Evolutionary conservation across 2,888 invertebrate species (phyloP).

Genomic region (Mactromeris polynyma): DNA sequence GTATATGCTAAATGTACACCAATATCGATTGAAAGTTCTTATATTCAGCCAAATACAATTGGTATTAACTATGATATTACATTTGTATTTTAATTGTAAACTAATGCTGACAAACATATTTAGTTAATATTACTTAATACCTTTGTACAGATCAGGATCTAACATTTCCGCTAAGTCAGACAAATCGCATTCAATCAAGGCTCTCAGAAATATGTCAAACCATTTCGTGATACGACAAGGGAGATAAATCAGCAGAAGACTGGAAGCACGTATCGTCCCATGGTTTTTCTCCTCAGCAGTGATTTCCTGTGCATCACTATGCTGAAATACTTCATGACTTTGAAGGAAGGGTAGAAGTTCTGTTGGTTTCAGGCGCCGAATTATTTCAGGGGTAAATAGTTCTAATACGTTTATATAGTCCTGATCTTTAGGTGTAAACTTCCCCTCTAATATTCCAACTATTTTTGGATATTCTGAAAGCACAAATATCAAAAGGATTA

Average conservation of each 20-base stretch:
- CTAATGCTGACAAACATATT: too few species aligned
- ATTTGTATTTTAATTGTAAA: too few species aligned
- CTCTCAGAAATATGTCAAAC: conserved; percentile 44
- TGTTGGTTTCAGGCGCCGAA: conserved; percentile 30
- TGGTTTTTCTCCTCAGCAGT: conserved; percentile 45
- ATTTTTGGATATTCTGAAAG: conserved; percentile 59
- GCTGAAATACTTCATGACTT: conserved; percentile 21
- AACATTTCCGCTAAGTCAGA: conserved; percentile 48
- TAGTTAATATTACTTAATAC: too few species aligned
- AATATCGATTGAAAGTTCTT: too few species aligned
- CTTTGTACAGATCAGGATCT: conserved; percentile 51
- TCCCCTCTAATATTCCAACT: conserved; percentile 45
- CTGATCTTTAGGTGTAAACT: conserved; percentile 34
- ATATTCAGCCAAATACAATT: too few species aligned
- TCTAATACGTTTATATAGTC: conserved; percentile 44
- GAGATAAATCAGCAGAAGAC: conserved; percentile 36
- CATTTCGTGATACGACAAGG: conserved; percentile 43
- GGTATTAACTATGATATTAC: too few species aligned
- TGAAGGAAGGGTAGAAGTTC: conserved; percentile 35
- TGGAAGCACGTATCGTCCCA: conserved; percentile 36
- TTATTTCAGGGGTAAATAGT: conserved; percentile 39
- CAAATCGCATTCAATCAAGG: conserved; percentile 37
- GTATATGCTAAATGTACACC: too few species aligned
- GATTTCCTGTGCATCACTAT: conserved; percentile 34
- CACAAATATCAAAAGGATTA: background rate